Evolutionary conservation across 2,888 invertebrate species (phyloP), one percentile per base, ranked within the genome.

Genomic region (Entomobrya proxima): DNA sequence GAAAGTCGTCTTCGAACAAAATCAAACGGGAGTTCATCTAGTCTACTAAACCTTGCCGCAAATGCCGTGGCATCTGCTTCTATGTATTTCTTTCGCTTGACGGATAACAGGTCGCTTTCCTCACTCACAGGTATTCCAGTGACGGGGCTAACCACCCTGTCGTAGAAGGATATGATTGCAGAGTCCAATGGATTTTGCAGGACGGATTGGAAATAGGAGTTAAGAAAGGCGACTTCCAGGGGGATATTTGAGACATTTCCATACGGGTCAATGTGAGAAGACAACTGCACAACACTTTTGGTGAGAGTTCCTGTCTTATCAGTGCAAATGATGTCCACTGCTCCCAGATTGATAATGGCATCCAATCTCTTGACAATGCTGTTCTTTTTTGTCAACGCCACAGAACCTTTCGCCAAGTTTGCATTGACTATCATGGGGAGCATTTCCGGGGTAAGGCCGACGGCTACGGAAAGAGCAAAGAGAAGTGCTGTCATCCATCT

Each of bases 301-400:
- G 87, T 87, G 9, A 87, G 30, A 0, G 87, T 87, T n/a, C 87
- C 87, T 1, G 87, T 87, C 40, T 87, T 87, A 44, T 87, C 85
- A 0, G 87, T 87, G 69, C 85, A 87, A 2, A 87, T 55, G 0
- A 87, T 37, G 27, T 87, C 81, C 32, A 87, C 64, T 27, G 78
- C 85, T 2, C 87, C 85, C 24, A 87, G n/a, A 37, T 87, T 87
- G 40, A 87, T 81, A 7, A 87, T 77, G 0, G 87, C 79, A 40
- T 87, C 87, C 27, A 87, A 24, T 40, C 72, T 80, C 35, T 87
- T 87, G n/a, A 87, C 74, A 30, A 87, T 87, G 32, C 81, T 61
- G 11, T 72, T 13, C 18, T 77, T 87, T 40, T 52, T 75, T 0
- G 77, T 37, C 77, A 87, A 50, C 15, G 74, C 52, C 32, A 61